Evolutionary conservation across 2,113 vertebrate genomes (phyloP).

Genomic region (Neogobius melanostomus): DNA sequence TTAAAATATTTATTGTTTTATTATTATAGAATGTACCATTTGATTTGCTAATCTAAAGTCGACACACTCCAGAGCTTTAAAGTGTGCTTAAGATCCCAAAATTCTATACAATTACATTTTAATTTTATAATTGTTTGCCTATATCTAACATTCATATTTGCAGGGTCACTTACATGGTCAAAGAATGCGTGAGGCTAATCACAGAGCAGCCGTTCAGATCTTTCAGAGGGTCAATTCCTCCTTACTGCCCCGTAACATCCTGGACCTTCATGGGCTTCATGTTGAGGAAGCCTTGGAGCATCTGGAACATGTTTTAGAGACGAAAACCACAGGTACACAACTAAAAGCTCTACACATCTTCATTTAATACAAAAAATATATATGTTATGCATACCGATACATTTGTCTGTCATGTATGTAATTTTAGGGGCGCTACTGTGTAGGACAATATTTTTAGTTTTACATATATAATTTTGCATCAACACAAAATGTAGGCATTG

Average conservation of each 20-base stretch:
- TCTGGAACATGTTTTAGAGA: slow-evolving; percentile 80
- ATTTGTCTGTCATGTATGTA: no score
- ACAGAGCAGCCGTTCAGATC: slow-evolving; percentile 87
- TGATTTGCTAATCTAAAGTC: no score
- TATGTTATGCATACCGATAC: no score
- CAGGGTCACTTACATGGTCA: slow-evolving; percentile 90
- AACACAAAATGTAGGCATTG: no score
- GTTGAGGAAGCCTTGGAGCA: slow-evolving; percentile 90
- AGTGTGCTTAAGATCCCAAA: no score
- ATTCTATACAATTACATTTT: background rate
- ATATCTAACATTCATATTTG: background rate
- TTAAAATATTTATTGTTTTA: no score
- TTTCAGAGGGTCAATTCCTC: slow-evolving; percentile 90
- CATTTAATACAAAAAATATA: background rate
- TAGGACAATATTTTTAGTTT: no score
- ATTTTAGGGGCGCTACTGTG: no score
- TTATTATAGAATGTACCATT: no score
- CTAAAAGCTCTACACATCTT: background rate
- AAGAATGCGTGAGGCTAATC: slow-evolving; percentile 92
- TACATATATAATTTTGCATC: no score
- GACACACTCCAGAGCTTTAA: no score
- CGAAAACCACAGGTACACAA: slow-evolving; percentile 84
- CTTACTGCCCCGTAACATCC: slow-evolving; percentile 88
- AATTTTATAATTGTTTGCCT: background rate
- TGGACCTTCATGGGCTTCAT: slow-evolving; percentile 96